Base-by-base conservation (phyloP, 2,113 vertebrate genomes). In the Phalacrocorax brasilianus region DNA sequence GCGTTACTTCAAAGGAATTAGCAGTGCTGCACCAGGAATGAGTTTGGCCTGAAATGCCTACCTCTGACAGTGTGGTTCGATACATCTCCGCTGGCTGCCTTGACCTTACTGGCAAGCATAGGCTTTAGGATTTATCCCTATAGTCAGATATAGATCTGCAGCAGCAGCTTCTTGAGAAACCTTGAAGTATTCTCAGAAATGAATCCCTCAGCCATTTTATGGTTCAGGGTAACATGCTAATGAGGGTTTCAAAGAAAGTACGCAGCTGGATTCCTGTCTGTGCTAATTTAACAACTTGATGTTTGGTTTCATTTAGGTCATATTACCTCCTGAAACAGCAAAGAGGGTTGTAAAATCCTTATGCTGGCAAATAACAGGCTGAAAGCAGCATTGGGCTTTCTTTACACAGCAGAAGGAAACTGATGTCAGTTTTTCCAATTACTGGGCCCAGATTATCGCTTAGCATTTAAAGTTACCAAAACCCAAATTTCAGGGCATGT, bases 91-190 rank as follows among this genome's bases (percentile, higher is more conserved):
- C 93, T 68, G 70, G 80, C 93, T 95, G 96, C 90, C 92, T 77
- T 97, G 97, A 98, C 97, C 97, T 98, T 97, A 90, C 96, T 95
- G 96, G 95, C 95, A 95, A 89, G 91, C 93, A 93, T 96, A 95
- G 96, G 95, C 97, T 97, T 97, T 92, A 97, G 97, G 96, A 97
- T 97, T 97, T 97, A 97, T 95, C 94, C 96, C 91, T 85, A 63
- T 33, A 93, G 96, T 93, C 95, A 94, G 74, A 96, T 97, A 97
- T 97, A 97, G 97, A 97, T 95, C 93, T 87, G 94, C 86, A 93
- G 94, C 90, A 93, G 93, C 81, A 88, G 91, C 90, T 86, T 83
- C 44, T 83, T 73, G 94, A 97, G 96, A 96, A 97, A 92, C 96
- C 89, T 75, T 95, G 44, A 94, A 49, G 89, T 76, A 47, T 97